Percentiles rank a stretch among this genome's conserved stretches.
These are phyloP conservation scores for Cosmopolites sordidus DNA, from an alignment of 2,888 invertebrate genomes.

Conservation along the genomic window DNA sequence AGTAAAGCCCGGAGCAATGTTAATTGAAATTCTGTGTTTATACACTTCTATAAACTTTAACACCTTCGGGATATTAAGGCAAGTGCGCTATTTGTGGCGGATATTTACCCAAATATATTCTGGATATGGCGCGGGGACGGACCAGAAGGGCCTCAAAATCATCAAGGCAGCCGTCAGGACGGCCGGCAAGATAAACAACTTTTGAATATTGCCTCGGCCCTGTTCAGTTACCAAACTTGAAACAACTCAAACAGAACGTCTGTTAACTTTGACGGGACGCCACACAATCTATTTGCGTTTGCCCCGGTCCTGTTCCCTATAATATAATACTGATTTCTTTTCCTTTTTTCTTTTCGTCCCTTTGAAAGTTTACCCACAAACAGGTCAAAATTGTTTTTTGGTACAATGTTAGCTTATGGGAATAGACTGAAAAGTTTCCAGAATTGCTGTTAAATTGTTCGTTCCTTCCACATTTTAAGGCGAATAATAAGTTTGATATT, in stretches of 20 bases:
- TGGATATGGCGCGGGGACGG: not conserved
- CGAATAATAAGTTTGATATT: too few species aligned
- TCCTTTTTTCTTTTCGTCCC: too few species aligned
- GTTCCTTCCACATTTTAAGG: too few species aligned
- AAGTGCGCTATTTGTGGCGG: not conserved
- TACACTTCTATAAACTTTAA: slow-evolving; percentile 3
- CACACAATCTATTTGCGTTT: too few species aligned
- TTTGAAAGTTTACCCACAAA: too few species aligned
- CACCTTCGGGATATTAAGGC: slow-evolving; percentile 5
- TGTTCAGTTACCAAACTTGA: slow-evolving; percentile 7
- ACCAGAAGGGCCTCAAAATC: not conserved
- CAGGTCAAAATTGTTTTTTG: too few species aligned
- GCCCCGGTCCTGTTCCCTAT: too few species aligned
- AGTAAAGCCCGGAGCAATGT: not conserved
- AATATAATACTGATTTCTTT: too few species aligned
- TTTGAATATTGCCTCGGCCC: slow-evolving; percentile 17
- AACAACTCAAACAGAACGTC: slow-evolving; percentile 13
- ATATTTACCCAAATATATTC: not conserved
- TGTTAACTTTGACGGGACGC: not conserved
- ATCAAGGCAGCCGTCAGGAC: not conserved
- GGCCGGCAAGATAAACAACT: slow-evolving; percentile 19
- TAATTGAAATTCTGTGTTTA: slow-evolving; percentile 6
- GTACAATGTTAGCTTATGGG: too few species aligned
- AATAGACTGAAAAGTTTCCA: too few species aligned
- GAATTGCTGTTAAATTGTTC: too few species aligned